Evolutionary conservation across 2,888 invertebrate genomes (phyloP).

Genomic region (Hipparchia semele): DNA sequence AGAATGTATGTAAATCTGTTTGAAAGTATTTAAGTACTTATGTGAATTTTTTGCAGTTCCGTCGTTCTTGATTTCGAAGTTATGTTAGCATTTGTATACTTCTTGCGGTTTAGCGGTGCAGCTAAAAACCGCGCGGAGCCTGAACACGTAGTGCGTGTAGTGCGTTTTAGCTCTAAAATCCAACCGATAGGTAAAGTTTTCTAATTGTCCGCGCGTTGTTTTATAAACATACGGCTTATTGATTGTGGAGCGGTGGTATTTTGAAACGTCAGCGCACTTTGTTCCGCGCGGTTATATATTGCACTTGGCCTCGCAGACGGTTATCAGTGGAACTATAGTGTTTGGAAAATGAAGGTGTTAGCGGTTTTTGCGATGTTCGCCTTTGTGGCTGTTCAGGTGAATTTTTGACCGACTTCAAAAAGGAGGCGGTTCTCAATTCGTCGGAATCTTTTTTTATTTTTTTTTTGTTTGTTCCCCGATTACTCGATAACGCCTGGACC

Average conservation of each 20-base stretch:
- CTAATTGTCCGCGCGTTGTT: slow-evolving; percentile 62
- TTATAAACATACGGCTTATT: slow-evolving; percentile 62
- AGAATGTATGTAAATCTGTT: too few relatives aligned
- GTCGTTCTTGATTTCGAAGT: too few relatives aligned
- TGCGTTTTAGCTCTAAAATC: slow-evolving; percentile 24
- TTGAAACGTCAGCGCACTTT: slow-evolving; percentile 48
- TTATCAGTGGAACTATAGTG: slow-evolving; percentile 15
- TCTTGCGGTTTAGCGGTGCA: too few relatives aligned
- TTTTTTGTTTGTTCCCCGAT: too few relatives aligned
- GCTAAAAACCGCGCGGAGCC: background rate
- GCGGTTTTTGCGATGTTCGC: slow-evolving; percentile 61
- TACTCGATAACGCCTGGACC: too few relatives aligned
- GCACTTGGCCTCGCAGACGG: slow-evolving; percentile 32
- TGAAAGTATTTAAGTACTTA: too few relatives aligned
- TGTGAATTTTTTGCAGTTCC: too few relatives aligned
- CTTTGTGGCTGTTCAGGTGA: slow-evolving; percentile 68
- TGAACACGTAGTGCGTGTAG: background rate
- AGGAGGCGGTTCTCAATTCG: too few relatives aligned
- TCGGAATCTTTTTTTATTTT: too few relatives aligned
- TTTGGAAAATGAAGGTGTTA: slow-evolving; percentile 61
- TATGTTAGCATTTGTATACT: too few relatives aligned
- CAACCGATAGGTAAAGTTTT: slow-evolving; percentile 54
- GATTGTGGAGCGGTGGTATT: slow-evolving; percentile 53
- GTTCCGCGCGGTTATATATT: slow-evolving; percentile 61
- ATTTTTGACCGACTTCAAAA: background rate